Evolutionary conservation across 92 coral and sea anemone genomes (phyloP), one percentile per base, ranked within the genome.

Genomic region (Blastomussa wellsi): DNA sequence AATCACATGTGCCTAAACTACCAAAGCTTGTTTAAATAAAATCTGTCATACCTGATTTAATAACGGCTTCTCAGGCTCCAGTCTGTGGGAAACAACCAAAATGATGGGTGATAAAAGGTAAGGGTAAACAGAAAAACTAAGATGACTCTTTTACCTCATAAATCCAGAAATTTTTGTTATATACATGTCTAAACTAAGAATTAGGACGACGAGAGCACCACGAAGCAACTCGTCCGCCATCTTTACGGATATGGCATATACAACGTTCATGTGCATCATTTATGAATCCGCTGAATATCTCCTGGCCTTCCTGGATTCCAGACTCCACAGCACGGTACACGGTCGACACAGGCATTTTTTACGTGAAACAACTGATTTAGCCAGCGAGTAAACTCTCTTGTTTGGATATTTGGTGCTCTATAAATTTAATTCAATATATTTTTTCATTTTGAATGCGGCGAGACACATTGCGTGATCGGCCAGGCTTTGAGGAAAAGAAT

Each of bases 31-130:
- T 14, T 32, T 16, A 1, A 17, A 11, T 32, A 59, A 3, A 22
- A 33, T 8, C 17, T 19, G 70, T 9, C 14, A 87, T 6, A 44
- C 90, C 90, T 87, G 86, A 38, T 87, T 88, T 38, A 52, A 36
- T 31, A 83, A 38, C 24, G 57, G 15, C 39, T 82, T 72, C 78
- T 84, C 91, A 0, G 87, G 91, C 32, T 76, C 28, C 48, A 88
- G 22, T 78, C 88, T 88, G 57, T 42, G 5, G 44, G 5, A 60
- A n/a, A 79, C 44, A 79, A 22, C n/a, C 72, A 62, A 65, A 62
- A 62, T 17, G 19, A 14, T 13, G 4, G 4, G 39, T 13, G 32
- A 65, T 26, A 32, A 79, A 29, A 5, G 26, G 17, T 32, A 16
- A 1, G 31, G 20, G 53, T 32, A 33, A 22, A 20, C 53, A 20